A percentile compares a stretch with the other conserved stretches of the same genome.
Evolutionary conservation across 1,140 invertebrate species (phyloP).

Genomic region (Temnothorax curvispinosus): DNA sequence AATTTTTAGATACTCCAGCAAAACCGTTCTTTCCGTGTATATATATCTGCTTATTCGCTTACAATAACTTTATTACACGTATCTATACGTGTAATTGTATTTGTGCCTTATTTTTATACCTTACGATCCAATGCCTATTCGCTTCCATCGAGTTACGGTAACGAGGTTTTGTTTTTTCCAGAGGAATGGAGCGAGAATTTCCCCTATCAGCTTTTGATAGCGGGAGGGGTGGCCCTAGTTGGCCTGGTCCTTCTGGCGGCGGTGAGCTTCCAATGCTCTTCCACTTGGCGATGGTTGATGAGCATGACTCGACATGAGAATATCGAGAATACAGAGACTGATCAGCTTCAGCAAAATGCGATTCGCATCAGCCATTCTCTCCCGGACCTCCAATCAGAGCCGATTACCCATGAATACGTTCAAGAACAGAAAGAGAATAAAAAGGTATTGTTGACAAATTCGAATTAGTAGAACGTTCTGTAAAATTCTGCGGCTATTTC

Average conservation of each 20-base stretch:
- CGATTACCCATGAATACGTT: conserved; percentile 90
- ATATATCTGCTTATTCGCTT: too few relatives aligned
- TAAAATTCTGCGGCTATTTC: neutral
- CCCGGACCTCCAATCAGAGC: conserved; percentile 90
- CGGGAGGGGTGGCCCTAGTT: conserved; percentile 87
- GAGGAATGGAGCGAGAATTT: conserved; percentile 85
- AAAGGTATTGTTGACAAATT: conserved; percentile 85
- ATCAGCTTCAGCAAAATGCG: conserved; percentile 88
- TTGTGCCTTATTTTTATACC: neutral
- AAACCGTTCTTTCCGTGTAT: too few relatives aligned
- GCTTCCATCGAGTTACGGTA: neutral
- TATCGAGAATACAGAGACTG: conserved; percentile 87
- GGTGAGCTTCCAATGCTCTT: conserved; percentile 90
- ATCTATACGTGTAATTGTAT: neutral
- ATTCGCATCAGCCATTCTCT: conserved; percentile 91
- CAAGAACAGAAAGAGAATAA: conserved; percentile 90
- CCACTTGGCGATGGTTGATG: conserved; percentile 90
- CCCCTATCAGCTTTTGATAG: conserved; percentile 85
- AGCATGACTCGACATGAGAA: conserved; percentile 86
- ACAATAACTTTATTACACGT: too few relatives aligned
- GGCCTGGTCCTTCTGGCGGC: conserved; percentile 89
- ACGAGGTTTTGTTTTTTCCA: conserved; percentile 68
- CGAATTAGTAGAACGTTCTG: neutral
- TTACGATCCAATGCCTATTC: neutral
- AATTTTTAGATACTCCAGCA: too few relatives aligned